Evolutionary conservation across 2,888 invertebrate species (phyloP), one percentile per base, ranked within the genome.

Genomic region (Agriopis leucophaearia): DNA sequence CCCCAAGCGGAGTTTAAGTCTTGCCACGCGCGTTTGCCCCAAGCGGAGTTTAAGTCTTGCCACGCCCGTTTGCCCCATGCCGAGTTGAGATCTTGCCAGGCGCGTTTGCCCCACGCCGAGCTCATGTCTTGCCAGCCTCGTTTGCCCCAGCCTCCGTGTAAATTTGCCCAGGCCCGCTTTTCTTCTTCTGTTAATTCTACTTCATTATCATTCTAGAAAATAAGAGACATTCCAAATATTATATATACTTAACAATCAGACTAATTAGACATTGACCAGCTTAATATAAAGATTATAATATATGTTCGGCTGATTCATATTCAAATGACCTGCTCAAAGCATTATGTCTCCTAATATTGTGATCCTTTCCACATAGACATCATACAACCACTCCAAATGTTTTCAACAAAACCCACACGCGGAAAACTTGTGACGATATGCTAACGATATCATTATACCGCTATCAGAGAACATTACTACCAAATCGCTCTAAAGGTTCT

Each of bases 11-110:
- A 69, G 51, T 69, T 91, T 65, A 95, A 81, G 72, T 94, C 94
- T 76, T 95, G 92, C 95, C 95, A 95, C 35, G 92, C 95, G 36
- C 95, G 87, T 80, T 96, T 96, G 42, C 95, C 95, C 95, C 95
- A 95, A 15, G 92, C 91, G 8, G 84, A 88, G 78, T 92, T 93
- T 45, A 95, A 81, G 74, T 94, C 94, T 75, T 94, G 94, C 95
- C 95, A 95, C n/a, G 92, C 95, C 27, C 95, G 87, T 77, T 96
- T 96, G 57, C 95, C 95, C 94, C 94, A 94, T 66, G 92, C 92
- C 0, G 88, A 86, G 78, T 91, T 90, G 71, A 95, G 84, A 74
- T 94, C 94, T 75, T 94, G 94, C 95, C 95, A 95, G 27, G 92
- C 95, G 36, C 95, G 88, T 77, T 96, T 96, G 52, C 95, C 95